Evolutionary conservation across 1,140 invertebrate species (phyloP), one percentile per base, ranked within the genome.

Genomic region (Hyposmocoma kahamanoa): DNA sequence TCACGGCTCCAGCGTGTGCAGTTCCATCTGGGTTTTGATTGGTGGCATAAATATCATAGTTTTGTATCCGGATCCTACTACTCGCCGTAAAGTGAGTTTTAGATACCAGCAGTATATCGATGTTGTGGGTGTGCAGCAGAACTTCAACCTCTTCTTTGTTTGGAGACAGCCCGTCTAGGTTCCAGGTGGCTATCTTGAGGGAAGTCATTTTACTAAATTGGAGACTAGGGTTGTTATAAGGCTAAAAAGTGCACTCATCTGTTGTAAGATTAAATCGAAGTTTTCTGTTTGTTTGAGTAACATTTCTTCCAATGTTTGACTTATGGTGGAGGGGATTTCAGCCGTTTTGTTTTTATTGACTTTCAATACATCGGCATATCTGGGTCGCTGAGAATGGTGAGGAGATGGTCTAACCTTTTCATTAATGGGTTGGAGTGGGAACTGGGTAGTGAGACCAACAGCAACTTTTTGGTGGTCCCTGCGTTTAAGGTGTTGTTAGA

Each of bases 221-320:
- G 13, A 3, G 1, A 59, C 24, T 11, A 59, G 41, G 1, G 44
- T 50, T 20, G 47, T 52, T 48, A 62, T 62, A 28, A 57, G 55
- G 13, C 19, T 38, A 11, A 62, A 39, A n/a, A 57, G n/a, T n/a
- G 51, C 52, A 20, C 55, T 56, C 50, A 58, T 54, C 38, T 62
- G 53, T 55, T 58, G 43, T 19, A 59, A 15, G 22, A 62, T 28
- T 4, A 50, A 15, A 13, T 59, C 56, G 6, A 54, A 19, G 22
- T 54, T 59, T 19, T 47, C 38, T 13, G 36, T 2, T 47, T 59
- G 51, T 19, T 39, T 30, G 41, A 39, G 38, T 9, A 43, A 15
- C 22, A 43, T 43, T 24, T 43, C n/a, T 9, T 43, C 10, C 15
- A 26, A 11, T 11, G 20, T 24, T 43, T 6, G 5, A 26, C 11